Evolutionary conservation across 2,797 vertebrate species (phyloP).

Genomic region (Taenioides sp.): DNA sequence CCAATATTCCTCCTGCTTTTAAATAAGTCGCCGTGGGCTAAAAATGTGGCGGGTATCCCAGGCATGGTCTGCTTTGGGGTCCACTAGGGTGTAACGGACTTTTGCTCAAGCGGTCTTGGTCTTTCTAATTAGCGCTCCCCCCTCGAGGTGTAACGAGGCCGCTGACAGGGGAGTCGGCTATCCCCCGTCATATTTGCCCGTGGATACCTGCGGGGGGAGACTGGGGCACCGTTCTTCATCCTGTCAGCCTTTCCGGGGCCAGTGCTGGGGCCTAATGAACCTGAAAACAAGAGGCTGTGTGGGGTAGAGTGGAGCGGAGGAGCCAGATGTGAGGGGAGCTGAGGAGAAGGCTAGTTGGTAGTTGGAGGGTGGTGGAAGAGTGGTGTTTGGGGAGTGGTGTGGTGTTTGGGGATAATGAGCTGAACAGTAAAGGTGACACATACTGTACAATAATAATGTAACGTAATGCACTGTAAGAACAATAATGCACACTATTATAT

Average conservation of each 20-base stretch:
- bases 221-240: conserved; percentile 87
- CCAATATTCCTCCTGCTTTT: conserved; percentile 38
- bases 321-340: conserved; percentile 48
- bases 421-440: not conserved
- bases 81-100: conserved; percentile 92
- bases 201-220: conserved; percentile 94
- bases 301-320: conserved; percentile 47
- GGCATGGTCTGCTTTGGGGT: conserved; percentile 85
- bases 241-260: conserved; percentile 89
- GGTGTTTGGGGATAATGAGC: conserved; percentile 10
- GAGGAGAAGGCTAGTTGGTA: conserved; percentile 27
- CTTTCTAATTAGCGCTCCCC: conserved; percentile 94
- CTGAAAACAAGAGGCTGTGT: conserved; percentile 88
- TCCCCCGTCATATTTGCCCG: conserved; percentile 93
- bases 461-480: too few species aligned
- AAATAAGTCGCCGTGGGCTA: conserved; percentile 53
- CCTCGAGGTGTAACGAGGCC: conserved; percentile 84
- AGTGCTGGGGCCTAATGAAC: conserved; percentile 95
- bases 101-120: conserved; percentile 91
- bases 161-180: conserved; percentile 92
- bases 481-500: too few species aligned
- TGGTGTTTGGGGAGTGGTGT: conserved; percentile 10
- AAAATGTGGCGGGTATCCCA: conserved; percentile 79
- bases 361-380: not conserved
- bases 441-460: not conserved